phyloP scores from a whole-genome alignment of 2,888 invertebrate genomes.

The Temnothorax rugatulus region DNA sequence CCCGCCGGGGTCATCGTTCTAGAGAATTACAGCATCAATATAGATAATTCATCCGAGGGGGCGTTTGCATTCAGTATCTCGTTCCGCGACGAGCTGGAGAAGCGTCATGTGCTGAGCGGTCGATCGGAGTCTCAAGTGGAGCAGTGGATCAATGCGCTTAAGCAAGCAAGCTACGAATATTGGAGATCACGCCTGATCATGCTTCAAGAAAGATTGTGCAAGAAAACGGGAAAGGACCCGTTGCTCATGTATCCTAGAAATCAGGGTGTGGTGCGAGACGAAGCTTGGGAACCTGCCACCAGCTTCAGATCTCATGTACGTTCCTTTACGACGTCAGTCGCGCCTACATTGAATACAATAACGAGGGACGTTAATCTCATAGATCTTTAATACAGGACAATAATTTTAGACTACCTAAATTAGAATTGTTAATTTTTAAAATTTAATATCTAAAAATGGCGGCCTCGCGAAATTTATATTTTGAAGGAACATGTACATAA shows the following conservation, averaged over 20 bases:
- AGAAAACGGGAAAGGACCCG: slow-evolving; percentile 91
- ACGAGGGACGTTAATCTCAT: slow-evolving; percentile 81
- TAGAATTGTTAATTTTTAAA: neutral
- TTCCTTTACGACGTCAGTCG: slow-evolving; percentile 76
- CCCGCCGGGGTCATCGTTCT: slow-evolving; percentile 92
- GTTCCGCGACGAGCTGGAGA: slow-evolving; percentile 90
- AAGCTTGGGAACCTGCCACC: slow-evolving; percentile 80
- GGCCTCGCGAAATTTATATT: neutral
- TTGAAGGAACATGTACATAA: slow-evolving; percentile 2
- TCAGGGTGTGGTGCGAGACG: slow-evolving; percentile 86
- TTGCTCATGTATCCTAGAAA: slow-evolving; percentile 89
- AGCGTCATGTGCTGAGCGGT: slow-evolving; percentile 91
- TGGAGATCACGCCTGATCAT: slow-evolving; percentile 89
- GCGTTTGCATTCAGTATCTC: slow-evolving; percentile 92
- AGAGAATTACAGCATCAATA: slow-evolving; percentile 91
- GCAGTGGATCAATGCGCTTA: slow-evolving; percentile 90
- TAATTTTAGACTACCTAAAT: slow-evolving; percentile 15
- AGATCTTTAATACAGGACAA: slow-evolving; percentile 69
- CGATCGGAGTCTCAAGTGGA: slow-evolving; percentile 91
- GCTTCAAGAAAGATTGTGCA: slow-evolving; percentile 90
- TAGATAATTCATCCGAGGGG: slow-evolving; percentile 89
- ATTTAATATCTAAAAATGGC: neutral
- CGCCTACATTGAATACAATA: slow-evolving; percentile 73
- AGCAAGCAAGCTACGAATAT: slow-evolving; percentile 91
- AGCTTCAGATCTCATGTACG: slow-evolving; percentile 83